These are phyloP conservation scores for Drosophila gaucha DNA, from an alignment of 2,888 invertebrate genomes.

Conservation along the genomic window DNA sequence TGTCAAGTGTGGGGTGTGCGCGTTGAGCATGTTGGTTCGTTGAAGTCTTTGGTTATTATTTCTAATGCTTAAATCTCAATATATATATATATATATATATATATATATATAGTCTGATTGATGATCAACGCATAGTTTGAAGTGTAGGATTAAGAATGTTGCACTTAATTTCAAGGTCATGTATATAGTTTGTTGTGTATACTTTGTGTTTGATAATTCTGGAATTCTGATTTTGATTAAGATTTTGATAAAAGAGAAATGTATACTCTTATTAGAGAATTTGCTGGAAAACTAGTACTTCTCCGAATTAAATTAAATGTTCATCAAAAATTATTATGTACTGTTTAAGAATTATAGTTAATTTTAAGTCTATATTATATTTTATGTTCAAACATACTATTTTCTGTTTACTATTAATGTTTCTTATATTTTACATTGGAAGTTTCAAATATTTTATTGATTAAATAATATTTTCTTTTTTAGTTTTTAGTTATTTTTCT, in stretches of 20 bases:
- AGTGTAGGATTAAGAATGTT: too few species aligned
- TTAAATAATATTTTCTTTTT: neutral
- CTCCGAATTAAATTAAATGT: too few species aligned
- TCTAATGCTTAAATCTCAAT: neutral
- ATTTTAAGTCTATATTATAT: neutral
- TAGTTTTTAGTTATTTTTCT: neutral
- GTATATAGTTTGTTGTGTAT: neutral
- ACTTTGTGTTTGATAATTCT: too few species aligned
- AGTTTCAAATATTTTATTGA: neutral
- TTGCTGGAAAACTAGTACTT: too few species aligned
- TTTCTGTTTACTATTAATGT: too few species aligned
- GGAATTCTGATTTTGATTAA: too few species aligned
- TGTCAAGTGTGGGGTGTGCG: constrained; percentile 48
- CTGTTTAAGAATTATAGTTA: neutral
- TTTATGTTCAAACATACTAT: too few species aligned
- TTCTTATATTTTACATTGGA: neutral
- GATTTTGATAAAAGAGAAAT: too few species aligned
- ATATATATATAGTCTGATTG: neutral
- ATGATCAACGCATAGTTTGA: neutral
- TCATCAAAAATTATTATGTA: too few species aligned
- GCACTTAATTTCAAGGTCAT: too few species aligned
- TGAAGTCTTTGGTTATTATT: constrained; percentile 1
- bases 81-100: too few species aligned
- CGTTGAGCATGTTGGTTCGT: constrained; percentile 29
- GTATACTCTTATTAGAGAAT: too few species aligned